These are phyloP conservation scores for Leptestheria dahalacensis DNA, from an alignment of 1,140 invertebrate species.

Conservation along the genomic window DNA sequence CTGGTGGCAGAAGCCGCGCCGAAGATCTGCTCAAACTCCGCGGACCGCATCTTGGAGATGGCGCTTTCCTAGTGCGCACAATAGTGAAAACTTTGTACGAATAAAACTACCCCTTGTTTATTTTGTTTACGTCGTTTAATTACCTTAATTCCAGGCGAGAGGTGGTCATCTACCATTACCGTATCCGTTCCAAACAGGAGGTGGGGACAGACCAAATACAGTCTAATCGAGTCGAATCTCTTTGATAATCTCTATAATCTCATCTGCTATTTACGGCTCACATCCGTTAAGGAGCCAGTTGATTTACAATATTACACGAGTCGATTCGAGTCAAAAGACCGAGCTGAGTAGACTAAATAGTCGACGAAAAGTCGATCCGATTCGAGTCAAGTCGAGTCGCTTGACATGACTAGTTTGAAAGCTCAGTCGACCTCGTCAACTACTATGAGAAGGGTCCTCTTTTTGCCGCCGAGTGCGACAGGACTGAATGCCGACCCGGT, in stretches of 20 bases:
- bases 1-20: constrained; percentile 56
- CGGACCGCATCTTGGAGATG: constrained; percentile 78
- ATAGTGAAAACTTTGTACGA: constrained; percentile 89
- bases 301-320: too few species aligned
- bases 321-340: too few species aligned
- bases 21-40: constrained; percentile 52
- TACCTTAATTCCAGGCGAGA: constrained; percentile 43
- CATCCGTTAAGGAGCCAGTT: constrained; percentile 59
- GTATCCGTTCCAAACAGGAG: constrained; percentile 82
- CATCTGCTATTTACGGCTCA: constrained; percentile 75
- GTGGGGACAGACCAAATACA: constrained; percentile 74
- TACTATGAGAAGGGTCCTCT: constrained; percentile 79
- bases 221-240: constrained; percentile 69
- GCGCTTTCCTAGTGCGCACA: constrained; percentile 87
- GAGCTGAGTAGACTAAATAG: too few species aligned
- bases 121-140: too few species aligned
- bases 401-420: constrained; percentile 82
- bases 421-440: constrained; percentile 74
- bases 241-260: constrained; percentile 88
- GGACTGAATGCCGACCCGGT: constrained; percentile 68
- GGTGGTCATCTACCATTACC: constrained; percentile 78
- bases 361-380: too few species aligned
- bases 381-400: too few species aligned
- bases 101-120: constrained; percentile 91
- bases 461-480: constrained; percentile 83